Evolutionary conservation across 2,113 vertebrate species (phyloP), one percentile per base, ranked within the genome.

Genomic region (Epinephelus cyanopodus): DNA sequence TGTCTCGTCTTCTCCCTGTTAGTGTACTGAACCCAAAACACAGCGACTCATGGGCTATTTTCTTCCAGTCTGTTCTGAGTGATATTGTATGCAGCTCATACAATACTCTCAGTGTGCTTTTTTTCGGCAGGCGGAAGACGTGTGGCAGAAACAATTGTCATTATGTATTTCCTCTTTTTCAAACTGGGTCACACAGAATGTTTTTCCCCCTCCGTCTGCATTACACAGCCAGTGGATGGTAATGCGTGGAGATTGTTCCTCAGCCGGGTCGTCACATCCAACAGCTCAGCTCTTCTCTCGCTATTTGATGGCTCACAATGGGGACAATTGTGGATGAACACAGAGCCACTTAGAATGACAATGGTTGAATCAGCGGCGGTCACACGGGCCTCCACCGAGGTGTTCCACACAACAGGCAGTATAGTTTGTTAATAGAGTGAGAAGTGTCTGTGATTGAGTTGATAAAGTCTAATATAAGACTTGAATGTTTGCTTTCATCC

Each of bases 401-500:
- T 25, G 19, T 37, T 56, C 27, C 15, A 18, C 1, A 57, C 3
- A 63, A 53, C 72, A 63, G 57, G 47, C 42, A 3, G 5, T 54
- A 74, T 0, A 85, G 85, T 83, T 67, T 84, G 88, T 48, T 79
- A 85, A 87, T 62, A 14, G 75, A 69, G 86, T 69, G 80, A 81
- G 21, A 86, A 84, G 79, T 66, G 10, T 83, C 69, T 9, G n/a
- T 50, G 27, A 56, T 63, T 19, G 45, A 21, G 23, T 3, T 67
- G 88, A 79, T 81, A 56, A 57, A 47, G 39, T 27, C n/a, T 78
- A 33, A 39, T 8, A 18, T 23, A 14, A 23, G 13, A 23, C 3
- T 14, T 13, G 5, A 4, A 29, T 37, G 62, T 66, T 77, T 56
- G 18, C 23, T 37, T 45, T 65, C n/a, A 47, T 37, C 11, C 5